Conservation (phyloP, 2,113 vertebrate genomes). For the Equus przewalskii region DNA sequence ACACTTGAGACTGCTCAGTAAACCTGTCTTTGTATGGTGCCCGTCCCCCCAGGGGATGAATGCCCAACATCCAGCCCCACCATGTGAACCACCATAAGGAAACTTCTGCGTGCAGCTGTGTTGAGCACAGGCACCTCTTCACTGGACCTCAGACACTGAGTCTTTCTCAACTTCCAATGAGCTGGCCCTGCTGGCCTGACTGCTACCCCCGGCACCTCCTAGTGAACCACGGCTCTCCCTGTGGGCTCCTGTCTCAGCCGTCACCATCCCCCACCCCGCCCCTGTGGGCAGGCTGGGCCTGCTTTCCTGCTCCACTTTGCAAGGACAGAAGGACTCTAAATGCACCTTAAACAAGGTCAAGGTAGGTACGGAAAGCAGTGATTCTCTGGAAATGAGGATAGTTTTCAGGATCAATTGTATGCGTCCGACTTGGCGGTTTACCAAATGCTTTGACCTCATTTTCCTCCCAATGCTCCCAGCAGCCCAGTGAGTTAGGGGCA, state of each 20-base stretch:
- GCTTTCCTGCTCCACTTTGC: not conserved
- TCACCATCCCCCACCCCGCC: accelerated
- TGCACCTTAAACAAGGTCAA: not conserved
- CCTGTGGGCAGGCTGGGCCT: no score
- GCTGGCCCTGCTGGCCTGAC: no score
- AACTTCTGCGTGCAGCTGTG: not conserved
- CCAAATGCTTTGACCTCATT: not conserved
- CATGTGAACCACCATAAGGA: not conserved
- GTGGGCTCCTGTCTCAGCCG: not conserved
- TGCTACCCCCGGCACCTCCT: not conserved
- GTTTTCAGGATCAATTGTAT: not conserved
- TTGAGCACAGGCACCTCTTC: not conserved
- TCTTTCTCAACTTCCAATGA: not conserved
- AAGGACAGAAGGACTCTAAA: not conserved
- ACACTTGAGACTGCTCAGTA: not conserved
- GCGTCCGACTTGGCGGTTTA: not conserved
- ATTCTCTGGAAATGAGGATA: not conserved
- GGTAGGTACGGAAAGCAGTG: not conserved
- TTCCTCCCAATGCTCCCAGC: not conserved
- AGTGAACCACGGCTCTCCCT: accelerated
- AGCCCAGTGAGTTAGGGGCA: not conserved
- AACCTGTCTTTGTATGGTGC: not conserved
- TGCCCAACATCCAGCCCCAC: no score
- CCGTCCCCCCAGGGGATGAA: not conserved
- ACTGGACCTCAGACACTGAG: not conserved